Evolutionary conservation across 2,888 invertebrate genomes (phyloP).

Genomic region (Bruchidius siliquastri): DNA sequence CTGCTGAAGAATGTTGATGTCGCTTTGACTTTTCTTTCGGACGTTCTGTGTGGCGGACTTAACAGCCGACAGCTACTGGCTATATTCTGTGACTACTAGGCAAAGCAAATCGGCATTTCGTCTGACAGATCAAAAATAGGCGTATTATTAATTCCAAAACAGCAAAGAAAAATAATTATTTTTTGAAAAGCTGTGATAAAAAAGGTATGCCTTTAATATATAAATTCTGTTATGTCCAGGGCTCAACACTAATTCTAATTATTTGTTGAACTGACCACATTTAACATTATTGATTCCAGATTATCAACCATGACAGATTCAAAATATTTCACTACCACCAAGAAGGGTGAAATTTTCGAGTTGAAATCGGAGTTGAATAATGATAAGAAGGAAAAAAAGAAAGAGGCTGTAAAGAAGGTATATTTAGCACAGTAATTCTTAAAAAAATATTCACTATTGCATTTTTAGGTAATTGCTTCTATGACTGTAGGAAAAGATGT

Average conservation of each 20-base stretch:
- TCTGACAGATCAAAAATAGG: neutral
- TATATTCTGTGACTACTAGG: too few species aligned
- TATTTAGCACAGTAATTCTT: neutral
- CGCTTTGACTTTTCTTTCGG: too few species aligned
- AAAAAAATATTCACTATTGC: neutral
- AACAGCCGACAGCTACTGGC: too few species aligned
- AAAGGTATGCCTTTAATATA: neutral
- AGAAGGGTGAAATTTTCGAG: conserved; percentile 99
- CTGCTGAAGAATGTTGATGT: too few species aligned
- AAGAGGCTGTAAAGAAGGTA: conserved; percentile 99
- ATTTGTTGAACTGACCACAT: neutral
- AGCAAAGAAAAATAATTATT: neutral
- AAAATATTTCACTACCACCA: conserved; percentile 99
- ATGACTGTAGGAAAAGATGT: conserved; percentile 99
- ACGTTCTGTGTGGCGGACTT: too few species aligned
- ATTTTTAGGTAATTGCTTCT: conserved; percentile 87
- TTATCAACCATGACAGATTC: conserved; percentile 85
- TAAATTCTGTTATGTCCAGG: neutral
- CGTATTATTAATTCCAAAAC: neutral
- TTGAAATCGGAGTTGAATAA: conserved; percentile 97
- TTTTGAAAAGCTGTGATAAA: neutral
- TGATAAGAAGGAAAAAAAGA: conserved; percentile 99
- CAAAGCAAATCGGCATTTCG: too few species aligned
- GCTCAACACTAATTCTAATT: too few species aligned
- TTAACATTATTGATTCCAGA: neutral